Evolutionary conservation across 2,888 invertebrate species (phyloP).

Genomic region (Plebejus melissa): DNA sequence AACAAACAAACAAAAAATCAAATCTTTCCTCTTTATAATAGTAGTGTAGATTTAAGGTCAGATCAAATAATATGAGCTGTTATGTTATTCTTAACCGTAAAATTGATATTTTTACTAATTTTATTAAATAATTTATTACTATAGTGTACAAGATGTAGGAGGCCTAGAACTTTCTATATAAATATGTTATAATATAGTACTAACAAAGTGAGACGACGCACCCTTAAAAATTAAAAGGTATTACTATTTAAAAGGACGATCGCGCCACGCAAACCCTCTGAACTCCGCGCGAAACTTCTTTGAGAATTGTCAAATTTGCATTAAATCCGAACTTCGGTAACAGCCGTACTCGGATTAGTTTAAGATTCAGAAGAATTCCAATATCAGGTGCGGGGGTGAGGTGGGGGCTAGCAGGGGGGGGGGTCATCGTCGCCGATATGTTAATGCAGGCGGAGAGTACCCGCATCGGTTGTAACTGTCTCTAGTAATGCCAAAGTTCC

Average conservation of each 20-base stretch:
- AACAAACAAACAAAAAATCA: too few species aligned
- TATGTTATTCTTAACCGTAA: too few species aligned
- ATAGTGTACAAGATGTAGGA: too few species aligned
- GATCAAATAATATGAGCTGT: too few species aligned
- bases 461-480: neutral
- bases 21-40: too few species aligned
- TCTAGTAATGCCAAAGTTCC: neutral
- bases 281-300: conserved; percentile 31
- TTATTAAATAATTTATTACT: too few species aligned
- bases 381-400: conserved; percentile 58
- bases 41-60: too few species aligned
- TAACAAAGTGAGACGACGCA: neutral
- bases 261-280: neutral
- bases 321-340: conserved; percentile 58
- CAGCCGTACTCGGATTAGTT: conserved; percentile 55
- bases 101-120: too few species aligned
- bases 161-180: too few species aligned
- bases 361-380: conserved; percentile 73
- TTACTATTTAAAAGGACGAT: conserved; percentile 24
- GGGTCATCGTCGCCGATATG: conserved; percentile 59
- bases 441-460: conserved; percentile 47
- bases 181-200: neutral
- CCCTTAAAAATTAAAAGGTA: neutral
- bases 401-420: conserved; percentile 31
- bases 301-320: conserved; percentile 46